Base-by-base conservation (phyloP, 2,888 invertebrate genomes). In the Holacanthella duospinosa region DNA sequence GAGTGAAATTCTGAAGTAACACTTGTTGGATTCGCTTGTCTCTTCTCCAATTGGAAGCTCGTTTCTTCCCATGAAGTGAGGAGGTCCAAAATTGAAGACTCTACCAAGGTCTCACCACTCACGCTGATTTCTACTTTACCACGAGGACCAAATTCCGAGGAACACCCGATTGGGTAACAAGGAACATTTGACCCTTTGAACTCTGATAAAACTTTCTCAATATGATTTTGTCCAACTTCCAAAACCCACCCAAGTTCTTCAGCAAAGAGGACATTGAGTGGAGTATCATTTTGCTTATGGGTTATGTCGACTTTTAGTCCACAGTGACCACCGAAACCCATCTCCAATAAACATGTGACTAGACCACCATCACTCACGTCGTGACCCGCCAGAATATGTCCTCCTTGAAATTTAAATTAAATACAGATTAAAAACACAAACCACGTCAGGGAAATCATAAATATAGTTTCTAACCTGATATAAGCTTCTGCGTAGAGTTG, bases 361-460 rank as follows among this genome's bases (percentile, higher is more conserved):
- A 97, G 80, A 29, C 99, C 97, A 26, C 99, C 97, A 79, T 97
- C 97, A 76, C 95, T 96, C 3, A 97, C 82, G 77, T 99, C 97
- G 77, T 99, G 97, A 0, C 96, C 95, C 3, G 95, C 82, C 43
- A 87, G 76, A 12, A 92, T 77, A 75, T 84, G 83, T 2, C 82
- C 82, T 71, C 85, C 86, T 87, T 75, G 57, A 77, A 76, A 70
- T n/a, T n/a, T n/a, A 28, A 29, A 27, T 36, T 36, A 28, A 36
- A 36, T 12, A 6, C 26, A n/a, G n/a, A 12, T 26, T 56, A 6
- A 24, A 56, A 24, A n/a, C n/a, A n/a, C n/a, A 29, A 54, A 9
- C 54, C n/a, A 54, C 9, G 43, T 24, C 27, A 55, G 43, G n/a
- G 61, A n/a, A n/a, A n/a, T n/a, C n/a, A n/a, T n/a, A n/a, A 62